A percentile compares a stretch with the other conserved stretches of the same genome.
Conservation (phyloP, 2,888 invertebrate genomes). For the Drosophila monieri region DNA sequence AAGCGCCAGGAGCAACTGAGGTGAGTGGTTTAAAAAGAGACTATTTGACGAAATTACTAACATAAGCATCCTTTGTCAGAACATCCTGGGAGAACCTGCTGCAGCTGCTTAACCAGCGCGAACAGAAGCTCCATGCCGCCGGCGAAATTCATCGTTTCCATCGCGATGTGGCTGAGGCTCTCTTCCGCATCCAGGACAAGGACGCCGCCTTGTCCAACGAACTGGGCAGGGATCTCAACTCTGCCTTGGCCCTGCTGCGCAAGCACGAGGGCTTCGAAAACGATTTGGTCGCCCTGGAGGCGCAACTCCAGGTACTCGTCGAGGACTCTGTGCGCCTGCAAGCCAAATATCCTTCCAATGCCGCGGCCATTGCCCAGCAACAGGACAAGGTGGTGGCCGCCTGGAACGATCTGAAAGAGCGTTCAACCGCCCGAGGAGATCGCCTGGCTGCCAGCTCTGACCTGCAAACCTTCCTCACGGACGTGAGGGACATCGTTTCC, state of each 20-base stretch:
- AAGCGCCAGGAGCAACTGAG: constrained; percentile 93
- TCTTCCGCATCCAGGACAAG: constrained; percentile 95
- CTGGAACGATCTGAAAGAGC: constrained; percentile 94
- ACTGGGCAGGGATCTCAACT: constrained; percentile 92
- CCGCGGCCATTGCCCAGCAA: constrained; percentile 93
- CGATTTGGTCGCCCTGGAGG: constrained; percentile 95
- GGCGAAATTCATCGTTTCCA: constrained; percentile 99
- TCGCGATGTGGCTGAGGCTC: constrained; percentile 95
- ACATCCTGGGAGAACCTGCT: constrained; percentile 94
- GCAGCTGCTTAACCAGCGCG: constrained; percentile 93
- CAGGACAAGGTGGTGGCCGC: constrained; percentile 93
- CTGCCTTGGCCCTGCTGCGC: constrained; percentile 91
- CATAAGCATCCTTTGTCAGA: constrained; percentile 82
- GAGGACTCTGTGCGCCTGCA: constrained; percentile 96
- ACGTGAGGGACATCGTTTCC: constrained; percentile 93
- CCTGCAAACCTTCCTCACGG: constrained; percentile 94
- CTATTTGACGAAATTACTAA: background rate
- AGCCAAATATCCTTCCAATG: constrained; percentile 95
- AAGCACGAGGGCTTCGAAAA: constrained; percentile 97
- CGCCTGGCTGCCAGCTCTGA: constrained; percentile 94
- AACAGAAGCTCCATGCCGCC: constrained; percentile 94
- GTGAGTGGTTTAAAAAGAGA: constrained; percentile 85
- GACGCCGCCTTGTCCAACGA: constrained; percentile 93
- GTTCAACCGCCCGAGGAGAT: constrained; percentile 91
- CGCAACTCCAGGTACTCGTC: constrained; percentile 94